Evolutionary conservation across 2,888 invertebrate genomes (phyloP), one percentile per base, ranked within the genome.

Genomic region (Hedychridium roseum): DNA sequence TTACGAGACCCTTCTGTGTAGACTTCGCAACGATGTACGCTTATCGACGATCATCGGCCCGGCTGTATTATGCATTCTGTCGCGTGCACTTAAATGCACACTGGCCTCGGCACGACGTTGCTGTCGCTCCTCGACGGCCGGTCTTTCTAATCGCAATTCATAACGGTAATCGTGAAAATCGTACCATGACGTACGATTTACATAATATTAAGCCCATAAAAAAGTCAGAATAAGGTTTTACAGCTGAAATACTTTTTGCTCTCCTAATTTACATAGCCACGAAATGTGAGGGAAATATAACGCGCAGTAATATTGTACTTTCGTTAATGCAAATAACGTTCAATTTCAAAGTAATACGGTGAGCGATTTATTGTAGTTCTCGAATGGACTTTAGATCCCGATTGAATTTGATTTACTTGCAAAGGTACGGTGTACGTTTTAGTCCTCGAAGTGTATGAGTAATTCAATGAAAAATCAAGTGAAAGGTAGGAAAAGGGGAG

Each of bases 1-100:
- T n/a, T n/a, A 1, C 20, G 17, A 18, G n/a, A n/a, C n/a, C n/a
- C n/a, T n/a, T n/a, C n/a, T n/a, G n/a, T n/a, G n/a, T n/a, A n/a
- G n/a, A n/a, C n/a, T n/a, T n/a, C n/a, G n/a, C 20, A 6, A 30
- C 30, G 36, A 11, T 18, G 20, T 15, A 12, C 20, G 11, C 41
- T 56, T 60, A 51, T 60, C 60, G 39, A 37, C 30, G 32, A 21
- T 40, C 47, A 54, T 57, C 52, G n/a, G n/a, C n/a, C n/a, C n/a
- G n/a, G n/a, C n/a, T 50, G 47, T 58, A 67, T 64, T 64, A 56
- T 59, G 51, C 59, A 60, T 64, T 51, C 45, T 52, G 50, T 64
- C 57, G 64, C 64, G 64, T 67, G 65, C 55, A 53, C 37, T 59
- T 59, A 64, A 62, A 52, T 45, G 55, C 58, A 43, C 40, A 45